Conservation (phyloP, 1,140 invertebrate genomes). For the Cydia pomonella region DNA sequence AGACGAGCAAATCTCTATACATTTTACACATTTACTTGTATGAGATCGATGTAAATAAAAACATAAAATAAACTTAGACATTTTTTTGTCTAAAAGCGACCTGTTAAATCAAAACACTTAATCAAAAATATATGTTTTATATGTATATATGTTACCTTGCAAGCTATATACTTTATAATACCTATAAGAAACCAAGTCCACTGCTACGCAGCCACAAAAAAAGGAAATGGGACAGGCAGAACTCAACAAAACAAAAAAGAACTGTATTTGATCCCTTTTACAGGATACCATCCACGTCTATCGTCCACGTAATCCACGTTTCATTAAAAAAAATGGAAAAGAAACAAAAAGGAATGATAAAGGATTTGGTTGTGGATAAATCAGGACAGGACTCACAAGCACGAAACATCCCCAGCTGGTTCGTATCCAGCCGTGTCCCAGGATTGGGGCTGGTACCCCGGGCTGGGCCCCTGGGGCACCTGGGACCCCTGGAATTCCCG, state of each 20-base stretch:
- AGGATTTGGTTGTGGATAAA: conserved; percentile 38
- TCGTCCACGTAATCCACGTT: no score
- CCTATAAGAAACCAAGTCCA: conserved; percentile 78
- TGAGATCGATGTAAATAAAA: conserved; percentile 51
- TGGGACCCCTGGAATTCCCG: conserved; percentile 63
- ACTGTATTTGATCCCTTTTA: background rate
- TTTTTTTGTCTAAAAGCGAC: conserved; percentile 67
- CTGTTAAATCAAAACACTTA: conserved; percentile 53
- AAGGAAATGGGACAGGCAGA: conserved; percentile 33
- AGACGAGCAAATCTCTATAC: conserved; percentile 69
- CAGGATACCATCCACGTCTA: no score
- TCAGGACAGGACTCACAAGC: conserved; percentile 78
- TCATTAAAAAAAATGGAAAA: conserved; percentile 33
- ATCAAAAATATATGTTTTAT: conserved; percentile 52
- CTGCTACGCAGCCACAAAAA: conserved; percentile 72
- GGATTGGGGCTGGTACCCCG: conserved; percentile 52
- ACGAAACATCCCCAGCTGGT: conserved; percentile 75
- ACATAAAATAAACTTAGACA: conserved; percentile 46
- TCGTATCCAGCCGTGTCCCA: conserved; percentile 74
- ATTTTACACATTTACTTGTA: conserved; percentile 66
- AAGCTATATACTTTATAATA: conserved; percentile 67
- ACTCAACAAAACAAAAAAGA: conserved; percentile 38
- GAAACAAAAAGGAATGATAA: conserved; percentile 29
- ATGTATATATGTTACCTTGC: conserved; percentile 66
- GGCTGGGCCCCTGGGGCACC: conserved; percentile 45